Percentiles rank a stretch among this genome's conserved stretches.
Conservation (phyloP, 2,113 vertebrate species). For the Seriola quinqueradiata region DNA sequence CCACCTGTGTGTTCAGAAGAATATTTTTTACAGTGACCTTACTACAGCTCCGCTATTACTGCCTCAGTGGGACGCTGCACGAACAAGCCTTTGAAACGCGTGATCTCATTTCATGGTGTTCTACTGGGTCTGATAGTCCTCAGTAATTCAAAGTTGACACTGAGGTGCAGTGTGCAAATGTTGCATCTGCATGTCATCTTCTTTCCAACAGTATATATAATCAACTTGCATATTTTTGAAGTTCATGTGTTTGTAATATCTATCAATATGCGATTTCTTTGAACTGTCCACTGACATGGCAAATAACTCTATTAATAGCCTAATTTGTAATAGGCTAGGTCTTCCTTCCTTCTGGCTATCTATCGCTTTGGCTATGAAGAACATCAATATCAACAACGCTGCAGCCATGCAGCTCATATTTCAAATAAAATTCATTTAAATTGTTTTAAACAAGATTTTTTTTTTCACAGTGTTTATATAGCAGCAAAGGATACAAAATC, state of each 20-base stretch:
- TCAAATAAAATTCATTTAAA: too few species aligned
- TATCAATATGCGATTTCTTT: background rate
- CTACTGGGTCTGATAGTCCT: conserved; percentile 8
- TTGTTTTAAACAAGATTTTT: too few species aligned
- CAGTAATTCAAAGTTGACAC: conserved; percentile 7
- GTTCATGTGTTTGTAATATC: conserved; percentile 6
- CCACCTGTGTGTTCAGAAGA: conserved; percentile 47
- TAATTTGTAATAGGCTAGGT: background rate
- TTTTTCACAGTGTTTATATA: too few species aligned
- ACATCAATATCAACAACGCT: too few species aligned
- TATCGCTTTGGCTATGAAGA: too few species aligned
- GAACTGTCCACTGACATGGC: background rate
- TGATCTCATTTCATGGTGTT: conserved; percentile 22
- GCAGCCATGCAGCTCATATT: too few species aligned
- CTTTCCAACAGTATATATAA: background rate
- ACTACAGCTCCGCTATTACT: conserved; percentile 61
- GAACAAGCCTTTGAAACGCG: conserved; percentile 44
- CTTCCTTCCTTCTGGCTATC: background rate
- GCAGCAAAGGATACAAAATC: too few species aligned
- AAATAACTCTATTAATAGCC: background rate
- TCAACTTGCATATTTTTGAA: background rate
- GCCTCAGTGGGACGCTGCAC: conserved; percentile 50
- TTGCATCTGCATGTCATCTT: too few species aligned
- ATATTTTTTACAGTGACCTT: conserved; percentile 36
- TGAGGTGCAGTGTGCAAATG: background rate